Conservation (phyloP, 2,888 invertebrate genomes). For the Sylvicola cinctus region DNA sequence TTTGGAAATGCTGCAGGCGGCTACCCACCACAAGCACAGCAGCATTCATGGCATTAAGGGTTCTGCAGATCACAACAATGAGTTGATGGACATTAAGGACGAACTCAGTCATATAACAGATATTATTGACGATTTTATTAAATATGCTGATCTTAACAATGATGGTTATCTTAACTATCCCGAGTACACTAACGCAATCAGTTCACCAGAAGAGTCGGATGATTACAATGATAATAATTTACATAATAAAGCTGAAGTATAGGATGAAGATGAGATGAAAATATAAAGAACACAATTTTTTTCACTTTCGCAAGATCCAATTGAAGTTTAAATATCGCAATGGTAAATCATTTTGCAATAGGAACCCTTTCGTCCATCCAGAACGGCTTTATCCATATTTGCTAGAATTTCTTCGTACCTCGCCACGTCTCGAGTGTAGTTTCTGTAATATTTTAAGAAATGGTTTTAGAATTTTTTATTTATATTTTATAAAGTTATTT, state of each 20-base stretch:
- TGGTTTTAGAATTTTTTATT: too few species aligned
- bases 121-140: constrained; percentile 65
- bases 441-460: too few species aligned
- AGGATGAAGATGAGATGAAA: too few species aligned
- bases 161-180: constrained; percentile 75
- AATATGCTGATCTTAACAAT: constrained; percentile 61
- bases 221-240: too few species aligned
- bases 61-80: constrained; percentile 34
- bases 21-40: constrained; percentile 18
- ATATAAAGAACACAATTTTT: too few species aligned
- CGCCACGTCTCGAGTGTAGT: constrained; percentile 11
- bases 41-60: constrained; percentile 26
- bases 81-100: constrained; percentile 25
- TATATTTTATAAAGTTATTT: too few species aligned
- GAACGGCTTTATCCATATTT: constrained; percentile 43
- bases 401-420: constrained; percentile 41
- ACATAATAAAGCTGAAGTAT: too few species aligned
- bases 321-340: constrained; percentile 16
- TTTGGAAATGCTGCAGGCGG: constrained; percentile 55
- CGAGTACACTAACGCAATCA: constrained; percentile 38
- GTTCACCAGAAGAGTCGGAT: too few species aligned
- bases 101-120: constrained; percentile 34
- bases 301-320: too few species aligned
- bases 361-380: constrained; percentile 37
- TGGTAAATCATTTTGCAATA: constrained; percentile 33